A percentile compares a stretch with the other conserved stretches of the same genome.
Evolutionary conservation across 2,113 vertebrate genomes (phyloP).

Genomic region (Rhodinocichla rosea): DNA sequence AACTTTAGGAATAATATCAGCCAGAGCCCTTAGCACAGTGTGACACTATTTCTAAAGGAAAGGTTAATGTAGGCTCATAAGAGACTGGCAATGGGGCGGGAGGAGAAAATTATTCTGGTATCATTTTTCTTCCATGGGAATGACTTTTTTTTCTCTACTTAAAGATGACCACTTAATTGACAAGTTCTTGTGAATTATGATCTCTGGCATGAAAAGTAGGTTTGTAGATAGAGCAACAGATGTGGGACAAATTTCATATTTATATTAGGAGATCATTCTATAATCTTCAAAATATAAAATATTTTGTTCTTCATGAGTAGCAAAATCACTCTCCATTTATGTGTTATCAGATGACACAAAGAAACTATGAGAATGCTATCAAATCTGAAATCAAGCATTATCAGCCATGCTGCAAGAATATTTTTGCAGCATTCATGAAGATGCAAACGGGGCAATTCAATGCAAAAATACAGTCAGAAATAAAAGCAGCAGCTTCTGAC

Average conservation of each 20-base stretch:
- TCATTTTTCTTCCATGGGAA: not conserved
- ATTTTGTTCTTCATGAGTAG: not conserved
- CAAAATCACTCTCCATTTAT: not conserved
- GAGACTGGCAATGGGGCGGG: fast-evolving
- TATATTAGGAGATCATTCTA: not conserved
- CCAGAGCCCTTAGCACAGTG: not conserved
- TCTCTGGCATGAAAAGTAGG: not conserved
- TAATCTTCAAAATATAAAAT: not conserved
- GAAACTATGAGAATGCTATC: not conserved
- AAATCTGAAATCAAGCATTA: not conserved
- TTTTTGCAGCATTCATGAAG: not conserved
- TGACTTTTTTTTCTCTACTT: not conserved
- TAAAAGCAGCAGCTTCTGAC: not conserved
- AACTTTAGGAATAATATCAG: not conserved
- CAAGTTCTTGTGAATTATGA: not conserved
- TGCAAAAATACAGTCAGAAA: not conserved
- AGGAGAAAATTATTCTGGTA: not conserved
- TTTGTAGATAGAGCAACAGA: not conserved
- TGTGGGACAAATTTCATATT: not conserved
- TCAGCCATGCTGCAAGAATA: not conserved
- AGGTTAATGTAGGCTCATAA: not conserved
- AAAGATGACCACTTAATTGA: not conserved
- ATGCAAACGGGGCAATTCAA: not conserved
- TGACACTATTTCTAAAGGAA: not conserved
- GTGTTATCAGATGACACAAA: not conserved